Base-by-base conservation (phyloP, 1,140 invertebrate genomes). In the Lordiphosa collinella region DNA sequence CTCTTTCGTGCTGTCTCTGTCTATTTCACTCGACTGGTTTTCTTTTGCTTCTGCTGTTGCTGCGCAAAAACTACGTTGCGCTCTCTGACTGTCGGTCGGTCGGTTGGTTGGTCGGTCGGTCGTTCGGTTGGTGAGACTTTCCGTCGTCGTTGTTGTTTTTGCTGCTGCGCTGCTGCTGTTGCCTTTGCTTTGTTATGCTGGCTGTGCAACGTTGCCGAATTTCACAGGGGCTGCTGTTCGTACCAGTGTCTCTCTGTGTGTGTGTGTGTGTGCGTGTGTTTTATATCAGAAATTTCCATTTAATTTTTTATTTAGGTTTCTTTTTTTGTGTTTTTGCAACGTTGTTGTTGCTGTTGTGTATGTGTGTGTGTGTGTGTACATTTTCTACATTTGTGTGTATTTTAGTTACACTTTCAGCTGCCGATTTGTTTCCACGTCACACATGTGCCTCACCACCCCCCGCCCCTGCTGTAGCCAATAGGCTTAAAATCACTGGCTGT, bases 201-300 rank as follows among this genome's bases (percentile, higher is more conserved):
- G 51, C 76, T 47, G 67, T 13, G 66, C 73, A 32, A 29, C 61
- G 76, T 84, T 82, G 76, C 76, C 76, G 56, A 76, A 72, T 40
- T 82, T 82, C 76, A 82, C 36, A 43, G n/a, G 14, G 11, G 43
- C 25, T 46, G 43, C 31, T 48, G 14, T 50, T 70, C 34, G n/a
- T 25, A 31, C 25, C 32, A 43, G 25, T 49, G 49, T 31, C 14
- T 49, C 35, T 40, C 7, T 51, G 13, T 35, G 14, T 47, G 13
- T 32, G 11, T 40, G 12, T 47, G 32, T 37, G 37, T 68, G 38
- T 56, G 55, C 40, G 55, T 74, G 70, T 70, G 71, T 72, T 84
- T 82, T 76, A 76, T 84, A 71, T 82, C 78, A 82, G 76, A 82
- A 82, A 82, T 82, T 82, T 82, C 75, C 76, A 82, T 82, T 84